Base-by-base conservation (phyloP, 2,797 vertebrate genomes). In the Acridotheres tristis region DNA sequence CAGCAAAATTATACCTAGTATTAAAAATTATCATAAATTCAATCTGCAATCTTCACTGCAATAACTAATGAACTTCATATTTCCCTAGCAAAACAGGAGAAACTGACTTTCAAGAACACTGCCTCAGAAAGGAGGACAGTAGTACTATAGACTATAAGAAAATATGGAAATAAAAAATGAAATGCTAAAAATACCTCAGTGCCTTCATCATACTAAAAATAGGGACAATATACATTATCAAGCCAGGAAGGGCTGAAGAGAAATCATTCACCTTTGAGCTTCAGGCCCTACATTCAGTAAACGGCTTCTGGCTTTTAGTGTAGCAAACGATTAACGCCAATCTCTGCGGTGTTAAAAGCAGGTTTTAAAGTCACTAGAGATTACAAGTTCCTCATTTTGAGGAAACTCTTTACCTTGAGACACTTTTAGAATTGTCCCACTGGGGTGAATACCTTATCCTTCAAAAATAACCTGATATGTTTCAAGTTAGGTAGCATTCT, bases 401-500 rank as follows among this genome's bases (percentile, higher is more conserved):
- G 79, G 67, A 77, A 95, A 58, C 38, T 58, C 17, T 57, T 92
- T 90, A 74, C 62, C 69, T 58, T 75, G 79, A 89, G 79, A 91
- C 82, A 86, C 88, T 85, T 91, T 72, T 61, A 83, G 66, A 89
- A 85, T 15, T 48, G 14, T 88, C 76, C 69, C 80, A 69, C 69
- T 48, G 27, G 26, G 51, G 29, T 81, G 91, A 88, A 34, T 91
- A 86, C 61, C 63, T 72, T 36, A 62, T 17, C 62, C 43, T 91
- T 89, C 93, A 90, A 86, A 93, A 90, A 80, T 40, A 84, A 72
- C 58, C 66, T 66, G 85, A 90, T 23, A 77, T 36, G 29, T 90
- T 95, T 95, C 96, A 88, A 94, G 94, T 93, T 55, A 48, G 88
- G 95, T 27, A 62, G 79, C 94, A 96, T 96, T 96, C 91, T 91